Evolutionary conservation across 1,140 invertebrate species (phyloP).

Genomic region (Apis dorsata): DNA sequence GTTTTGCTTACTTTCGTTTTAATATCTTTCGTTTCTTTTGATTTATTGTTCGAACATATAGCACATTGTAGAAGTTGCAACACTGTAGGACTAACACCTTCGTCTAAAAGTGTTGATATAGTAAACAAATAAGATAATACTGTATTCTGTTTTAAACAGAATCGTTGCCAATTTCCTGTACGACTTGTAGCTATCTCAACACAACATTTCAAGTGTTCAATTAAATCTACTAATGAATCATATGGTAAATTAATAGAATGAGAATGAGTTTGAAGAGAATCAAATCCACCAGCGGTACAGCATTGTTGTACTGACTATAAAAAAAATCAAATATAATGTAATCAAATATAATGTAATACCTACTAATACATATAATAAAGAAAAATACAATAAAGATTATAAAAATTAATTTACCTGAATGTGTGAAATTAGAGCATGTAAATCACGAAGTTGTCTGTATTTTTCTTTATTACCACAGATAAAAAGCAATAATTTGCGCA

Average conservation of each 20-base stretch:
- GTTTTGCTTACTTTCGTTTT: slow-evolving; percentile 68
- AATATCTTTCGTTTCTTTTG: slow-evolving; percentile 70
- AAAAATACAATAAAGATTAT: background rate
- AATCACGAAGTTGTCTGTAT: slow-evolving; percentile 95
- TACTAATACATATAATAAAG: too few relatives aligned
- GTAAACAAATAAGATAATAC: slow-evolving; percentile 80
- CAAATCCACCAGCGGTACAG: slow-evolving; percentile 82
- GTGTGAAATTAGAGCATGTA: slow-evolving; percentile 92
- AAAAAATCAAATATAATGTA: background rate
- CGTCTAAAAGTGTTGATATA: slow-evolving; percentile 86
- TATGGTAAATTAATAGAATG: slow-evolving; percentile 86
- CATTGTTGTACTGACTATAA: slow-evolving; percentile 81
- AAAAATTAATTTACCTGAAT: slow-evolving; percentile 82
- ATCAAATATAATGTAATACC: background rate
- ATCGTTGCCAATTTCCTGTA: slow-evolving; percentile 97
- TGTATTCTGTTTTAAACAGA: slow-evolving; percentile 89
- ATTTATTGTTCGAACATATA: slow-evolving; percentile 83
- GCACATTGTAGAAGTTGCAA: slow-evolving; percentile 94
- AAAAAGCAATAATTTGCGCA: slow-evolving; percentile 93
- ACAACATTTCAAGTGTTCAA: slow-evolving; percentile 97
- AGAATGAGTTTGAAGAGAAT: slow-evolving; percentile 78
- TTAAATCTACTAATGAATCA: slow-evolving; percentile 93
- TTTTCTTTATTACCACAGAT: slow-evolving; percentile 98
- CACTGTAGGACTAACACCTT: slow-evolving; percentile 95
- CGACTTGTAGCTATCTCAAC: slow-evolving; percentile 94